phyloP scores from a whole-genome alignment of 2,888 invertebrate species.

The Nineta flava region DNA sequence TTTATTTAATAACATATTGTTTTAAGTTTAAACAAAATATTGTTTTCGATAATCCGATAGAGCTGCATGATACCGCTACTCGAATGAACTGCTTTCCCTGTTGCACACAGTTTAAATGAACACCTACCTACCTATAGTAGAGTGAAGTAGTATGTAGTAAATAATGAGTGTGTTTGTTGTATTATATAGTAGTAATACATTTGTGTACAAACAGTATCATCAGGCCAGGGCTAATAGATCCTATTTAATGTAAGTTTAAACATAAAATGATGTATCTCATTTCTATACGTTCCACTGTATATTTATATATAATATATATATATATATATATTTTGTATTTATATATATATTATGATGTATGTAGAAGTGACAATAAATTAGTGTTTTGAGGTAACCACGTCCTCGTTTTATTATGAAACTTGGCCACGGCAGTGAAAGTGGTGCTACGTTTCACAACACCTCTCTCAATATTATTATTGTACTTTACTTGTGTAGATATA shows the following conservation, averaged over 20 bases:
- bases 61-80: too few relatives aligned
- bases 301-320: too few relatives aligned
- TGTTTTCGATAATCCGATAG: too few relatives aligned
- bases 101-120: too few relatives aligned
- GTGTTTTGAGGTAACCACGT: slow-evolving; percentile 9
- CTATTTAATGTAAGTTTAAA: neutral
- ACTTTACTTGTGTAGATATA: too few relatives aligned
- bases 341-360: neutral
- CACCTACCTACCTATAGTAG: too few relatives aligned
- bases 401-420: slow-evolving; percentile 8
- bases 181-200: too few relatives aligned
- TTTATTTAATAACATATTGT: too few relatives aligned
- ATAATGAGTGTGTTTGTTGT: too few relatives aligned
- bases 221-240: neutral
- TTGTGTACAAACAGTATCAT: neutral
- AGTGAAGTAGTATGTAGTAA: too few relatives aligned
- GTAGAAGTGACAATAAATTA: slow-evolving; percentile 7
- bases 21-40: too few relatives aligned
- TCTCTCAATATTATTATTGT: neutral
- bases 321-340: neutral
- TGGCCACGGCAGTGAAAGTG: slow-evolving; percentile 8
- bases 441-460: slow-evolving; percentile 3
- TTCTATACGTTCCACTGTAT: neutral
- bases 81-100: too few relatives aligned
- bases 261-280: neutral